phyloP scores from a whole-genome alignment of 2,888 invertebrate species.

The Dione juno region DNA sequence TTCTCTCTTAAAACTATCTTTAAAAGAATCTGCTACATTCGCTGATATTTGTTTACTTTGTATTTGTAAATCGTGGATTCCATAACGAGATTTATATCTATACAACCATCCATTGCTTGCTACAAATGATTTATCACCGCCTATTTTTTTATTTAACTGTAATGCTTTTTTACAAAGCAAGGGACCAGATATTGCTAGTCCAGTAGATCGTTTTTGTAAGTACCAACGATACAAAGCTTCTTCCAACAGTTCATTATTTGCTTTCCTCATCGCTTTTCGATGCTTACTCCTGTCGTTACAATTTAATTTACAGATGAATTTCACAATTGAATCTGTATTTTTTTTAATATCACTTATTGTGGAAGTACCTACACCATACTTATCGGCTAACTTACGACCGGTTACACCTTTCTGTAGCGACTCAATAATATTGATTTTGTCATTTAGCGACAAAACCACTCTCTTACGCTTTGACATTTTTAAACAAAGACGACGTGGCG shows the following conservation, averaged over 20 bases:
- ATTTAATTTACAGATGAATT: conserved; percentile 48
- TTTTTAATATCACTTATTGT: conserved; percentile 52
- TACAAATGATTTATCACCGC: conserved; percentile 48
- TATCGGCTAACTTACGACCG: conserved; percentile 49
- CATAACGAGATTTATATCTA: conserved; percentile 50
- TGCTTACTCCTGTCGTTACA: conserved; percentile 49
- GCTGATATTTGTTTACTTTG: conserved; percentile 47
- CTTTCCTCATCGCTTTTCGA: conserved; percentile 50
- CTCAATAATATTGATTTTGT: conserved; percentile 51
- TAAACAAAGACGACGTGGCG: not conserved
- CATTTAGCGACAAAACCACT: conserved; percentile 50
- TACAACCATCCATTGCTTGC: conserved; percentile 50
- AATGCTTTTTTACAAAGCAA: conserved; percentile 50
- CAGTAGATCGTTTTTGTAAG: conserved; percentile 49
- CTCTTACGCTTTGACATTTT: conserved; percentile 49
- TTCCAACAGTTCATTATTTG: conserved; percentile 50
- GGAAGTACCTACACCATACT: conserved; percentile 51
- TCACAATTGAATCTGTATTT: conserved; percentile 49
- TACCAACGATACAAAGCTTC: conserved; percentile 49
- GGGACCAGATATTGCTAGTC: conserved; percentile 48
- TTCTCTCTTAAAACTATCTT: conserved; percentile 36
- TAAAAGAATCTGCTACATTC: conserved; percentile 45
- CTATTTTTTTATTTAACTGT: conserved; percentile 48
- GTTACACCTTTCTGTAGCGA: conserved; percentile 50
- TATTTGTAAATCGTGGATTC: conserved; percentile 48